A percentile compares a stretch with the other conserved stretches of the same genome.
phyloP scores from a whole-genome alignment of 2,888 invertebrate species.

The Mimachlamys varia region DNA sequence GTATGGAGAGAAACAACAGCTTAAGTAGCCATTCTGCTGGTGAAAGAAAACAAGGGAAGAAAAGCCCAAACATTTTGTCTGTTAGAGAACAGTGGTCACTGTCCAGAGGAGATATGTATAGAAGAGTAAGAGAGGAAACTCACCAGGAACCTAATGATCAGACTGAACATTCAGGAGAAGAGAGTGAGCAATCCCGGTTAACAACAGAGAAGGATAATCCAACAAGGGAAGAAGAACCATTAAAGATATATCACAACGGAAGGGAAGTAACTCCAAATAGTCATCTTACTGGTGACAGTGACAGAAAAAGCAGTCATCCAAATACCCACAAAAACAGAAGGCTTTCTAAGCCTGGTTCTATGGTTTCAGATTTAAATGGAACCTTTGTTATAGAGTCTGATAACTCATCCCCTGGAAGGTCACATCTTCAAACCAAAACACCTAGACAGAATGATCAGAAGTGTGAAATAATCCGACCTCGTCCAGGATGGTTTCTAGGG shows the following conservation, averaged over 20 bases:
- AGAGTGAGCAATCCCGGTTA: not conserved
- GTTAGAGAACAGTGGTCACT: not conserved
- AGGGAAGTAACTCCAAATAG: constrained; percentile 8
- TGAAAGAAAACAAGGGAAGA: not conserved
- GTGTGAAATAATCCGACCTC: not conserved
- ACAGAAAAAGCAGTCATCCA: not conserved
- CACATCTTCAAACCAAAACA: not conserved
- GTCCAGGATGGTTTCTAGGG: not conserved
- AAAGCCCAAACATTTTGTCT: not conserved
- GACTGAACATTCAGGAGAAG: not conserved
- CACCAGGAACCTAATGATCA: not conserved
- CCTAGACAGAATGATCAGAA: not conserved
- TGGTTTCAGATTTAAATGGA: not conserved
- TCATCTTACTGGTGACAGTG: not conserved
- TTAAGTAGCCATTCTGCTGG: not conserved
- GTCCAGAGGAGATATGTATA: not conserved
- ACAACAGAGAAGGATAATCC: not conserved
- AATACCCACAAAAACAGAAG: not conserved
- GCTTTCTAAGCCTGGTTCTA: not conserved
- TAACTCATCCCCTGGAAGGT: not conserved
- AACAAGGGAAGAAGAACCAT: not conserved
- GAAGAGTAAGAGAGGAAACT: not conserved
- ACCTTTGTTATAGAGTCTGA: not conserved
- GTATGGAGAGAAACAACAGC: not conserved
- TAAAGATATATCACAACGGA: not conserved